These are phyloP conservation scores for Cyprinella venusta DNA, from an alignment of 2,797 vertebrate species.

Conservation along the genomic window DNA sequence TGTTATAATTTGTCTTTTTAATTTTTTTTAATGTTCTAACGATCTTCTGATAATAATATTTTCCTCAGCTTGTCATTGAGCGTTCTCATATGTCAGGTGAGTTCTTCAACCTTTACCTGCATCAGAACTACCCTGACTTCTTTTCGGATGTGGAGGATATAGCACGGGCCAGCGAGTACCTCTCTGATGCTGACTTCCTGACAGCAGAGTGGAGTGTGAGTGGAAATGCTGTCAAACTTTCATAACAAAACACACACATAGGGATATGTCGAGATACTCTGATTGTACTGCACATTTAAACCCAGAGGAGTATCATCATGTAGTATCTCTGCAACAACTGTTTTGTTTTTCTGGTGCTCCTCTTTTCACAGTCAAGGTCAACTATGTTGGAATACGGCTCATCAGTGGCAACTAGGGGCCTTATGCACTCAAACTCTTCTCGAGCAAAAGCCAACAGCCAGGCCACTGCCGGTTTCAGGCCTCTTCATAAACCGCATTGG, in stretches of 20 bases:
- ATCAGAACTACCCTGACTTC: slow-evolving; percentile 96
- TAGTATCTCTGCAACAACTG: slow-evolving; percentile 26
- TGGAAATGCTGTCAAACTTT: slow-evolving; percentile 26
- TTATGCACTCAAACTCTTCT: slow-evolving; percentile 88
- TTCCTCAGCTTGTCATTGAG: slow-evolving; percentile 84
- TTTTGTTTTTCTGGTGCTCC: slow-evolving; percentile 41
- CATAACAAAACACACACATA: not conserved
- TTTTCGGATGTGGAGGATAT: slow-evolving; percentile 88
- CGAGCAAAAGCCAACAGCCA: slow-evolving; percentile 80
- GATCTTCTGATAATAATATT: not conserved
- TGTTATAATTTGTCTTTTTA: not conserved
- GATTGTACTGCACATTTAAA: slow-evolving; percentile 5
- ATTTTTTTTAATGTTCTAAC: not conserved
- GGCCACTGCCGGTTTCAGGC: slow-evolving; percentile 84
- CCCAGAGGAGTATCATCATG: not conserved
- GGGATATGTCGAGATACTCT: not conserved
- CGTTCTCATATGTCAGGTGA: slow-evolving; percentile 90
- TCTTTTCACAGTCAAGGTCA: slow-evolving; percentile 75
- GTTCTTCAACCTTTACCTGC: slow-evolving; percentile 93
- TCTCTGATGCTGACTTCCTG: slow-evolving; percentile 89
- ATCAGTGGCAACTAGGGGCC: slow-evolving; percentile 88
- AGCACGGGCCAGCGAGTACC: slow-evolving; percentile 87
- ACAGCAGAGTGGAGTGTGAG: slow-evolving; percentile 90
- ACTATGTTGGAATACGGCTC: slow-evolving; percentile 84
- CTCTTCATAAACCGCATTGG: slow-evolving; percentile 96